phyloP scores from a whole-genome alignment of 2,113 vertebrate species.

The Rhombomys opimus region DNA sequence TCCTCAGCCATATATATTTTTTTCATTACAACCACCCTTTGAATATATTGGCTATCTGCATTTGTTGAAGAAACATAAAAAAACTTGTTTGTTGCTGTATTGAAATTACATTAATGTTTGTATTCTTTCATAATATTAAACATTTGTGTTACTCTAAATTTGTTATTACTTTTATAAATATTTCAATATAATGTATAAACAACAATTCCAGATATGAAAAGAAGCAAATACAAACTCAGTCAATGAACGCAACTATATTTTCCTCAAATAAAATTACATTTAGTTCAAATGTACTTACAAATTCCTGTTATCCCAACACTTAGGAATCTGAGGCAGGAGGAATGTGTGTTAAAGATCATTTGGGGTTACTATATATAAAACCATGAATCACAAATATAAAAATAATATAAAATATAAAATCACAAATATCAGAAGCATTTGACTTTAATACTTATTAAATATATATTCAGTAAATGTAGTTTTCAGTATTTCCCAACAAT shows the following conservation, averaged over 20 bases:
- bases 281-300: neutral
- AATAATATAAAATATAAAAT: no score
- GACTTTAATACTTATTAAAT: neutral
- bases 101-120: slow-evolving; percentile 29
- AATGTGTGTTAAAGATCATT: no score
- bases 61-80: slow-evolving; percentile 25
- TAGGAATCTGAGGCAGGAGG: neutral
- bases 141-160: neutral
- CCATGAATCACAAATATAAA: neutral
- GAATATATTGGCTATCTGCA: neutral
- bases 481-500: neutral
- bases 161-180: neutral
- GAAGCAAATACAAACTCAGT: neutral
- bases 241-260: neutral
- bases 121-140: neutral
- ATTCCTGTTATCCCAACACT: neutral
- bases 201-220: neutral
- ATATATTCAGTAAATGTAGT: neutral
- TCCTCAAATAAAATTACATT: neutral
- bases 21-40: neutral
- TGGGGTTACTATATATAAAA: neutral
- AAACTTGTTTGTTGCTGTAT: neutral
- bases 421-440: neutral
- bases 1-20: neutral
- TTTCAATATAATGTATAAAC: neutral